A percentile compares a stretch with the other conserved stretches of the same genome.
phyloP scores from a whole-genome alignment of 2,797 vertebrate species.

The Gephyroberyx darwinii region DNA sequence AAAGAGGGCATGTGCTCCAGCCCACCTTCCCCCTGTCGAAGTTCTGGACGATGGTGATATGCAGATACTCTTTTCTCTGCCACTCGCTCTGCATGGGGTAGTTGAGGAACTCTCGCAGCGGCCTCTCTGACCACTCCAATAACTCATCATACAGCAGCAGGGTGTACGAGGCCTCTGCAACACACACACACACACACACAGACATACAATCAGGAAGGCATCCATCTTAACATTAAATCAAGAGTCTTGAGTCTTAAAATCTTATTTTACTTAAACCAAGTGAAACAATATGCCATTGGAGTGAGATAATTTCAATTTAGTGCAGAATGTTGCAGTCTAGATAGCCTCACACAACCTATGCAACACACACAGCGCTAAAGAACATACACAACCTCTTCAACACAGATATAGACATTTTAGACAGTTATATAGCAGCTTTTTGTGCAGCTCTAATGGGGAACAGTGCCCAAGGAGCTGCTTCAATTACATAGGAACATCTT shows the following conservation, averaged over 20 bases:
- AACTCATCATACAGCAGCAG: conserved; percentile 95
- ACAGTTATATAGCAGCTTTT: no score
- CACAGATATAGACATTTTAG: no score
- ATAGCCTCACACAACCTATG: not conserved
- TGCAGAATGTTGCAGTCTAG: no score
- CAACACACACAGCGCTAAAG: no score
- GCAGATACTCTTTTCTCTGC: conserved; percentile 97
- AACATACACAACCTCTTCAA: not conserved
- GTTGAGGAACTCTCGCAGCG: conserved; percentile 93
- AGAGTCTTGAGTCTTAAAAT: no score
- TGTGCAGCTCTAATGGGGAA: no score
- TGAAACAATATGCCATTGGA: no score
- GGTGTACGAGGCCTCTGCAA: conserved; percentile 94
- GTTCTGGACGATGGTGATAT: conserved; percentile 97
- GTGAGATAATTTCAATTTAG: no score
- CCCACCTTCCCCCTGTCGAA: conserved; percentile 97
- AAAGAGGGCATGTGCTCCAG: not conserved
- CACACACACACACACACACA: conserved; percentile 23
- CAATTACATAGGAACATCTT: not conserved
- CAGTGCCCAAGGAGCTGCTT: no score
- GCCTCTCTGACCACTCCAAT: conserved; percentile 95
- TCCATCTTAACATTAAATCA: not conserved
- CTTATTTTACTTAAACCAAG: no score
- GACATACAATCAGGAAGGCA: conserved; percentile 8
- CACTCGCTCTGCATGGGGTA: conserved; percentile 99